Base-by-base conservation (phyloP, 30 jellyfish, hydroid and myxozoan genomes). In the Aurelia aurita region DNA sequence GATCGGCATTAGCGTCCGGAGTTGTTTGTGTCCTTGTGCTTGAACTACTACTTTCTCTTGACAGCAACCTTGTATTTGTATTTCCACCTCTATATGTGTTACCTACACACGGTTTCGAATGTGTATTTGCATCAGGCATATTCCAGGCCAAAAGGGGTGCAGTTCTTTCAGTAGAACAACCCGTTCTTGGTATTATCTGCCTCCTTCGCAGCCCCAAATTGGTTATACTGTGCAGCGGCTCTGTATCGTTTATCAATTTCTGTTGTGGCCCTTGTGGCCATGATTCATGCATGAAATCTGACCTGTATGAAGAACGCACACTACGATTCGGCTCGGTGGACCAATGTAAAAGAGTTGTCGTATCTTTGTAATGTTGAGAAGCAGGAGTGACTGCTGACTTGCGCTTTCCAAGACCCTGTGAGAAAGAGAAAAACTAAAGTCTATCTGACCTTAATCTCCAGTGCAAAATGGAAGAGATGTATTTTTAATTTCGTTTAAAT, bases 141-240 rank as follows among this genome's bases (percentile, higher is more conserved):
- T 83, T 83, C 97, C 97, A 90, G 8, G 97, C 97, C 47, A 90
- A 72, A 84, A 90, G 62, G 7, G 97, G 97, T 20, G 95, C 92
- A 27, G 93, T 54, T 13, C 72, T 43, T 43, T 26, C 47, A 0
- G 79, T 39, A 6, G 93, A 66, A 7, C 43, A 27, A 20, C 47
- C 55, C 1, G 69, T 20, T 47, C 32, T 32, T 11, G 90, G 53
- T 21, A 32, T 45, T 8, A 58, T 35, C 54, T 49, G 91, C 3
- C 63, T 82, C 26, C 97, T 51, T 20, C 80, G 85, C 54, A 90
- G 80, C 4, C 61, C 82, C 39, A 73, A 63, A 53, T 63, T 68
- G 25, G 91, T 20, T 47, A 95, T 75, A 47, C 80, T 72, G 51
- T 90, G 97, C 20, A 90, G 69, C 8, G 97, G 97, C 70, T 90